phyloP scores from a whole-genome alignment of 92 coral and sea anemone species.

The Diadumene lineata region DNA sequence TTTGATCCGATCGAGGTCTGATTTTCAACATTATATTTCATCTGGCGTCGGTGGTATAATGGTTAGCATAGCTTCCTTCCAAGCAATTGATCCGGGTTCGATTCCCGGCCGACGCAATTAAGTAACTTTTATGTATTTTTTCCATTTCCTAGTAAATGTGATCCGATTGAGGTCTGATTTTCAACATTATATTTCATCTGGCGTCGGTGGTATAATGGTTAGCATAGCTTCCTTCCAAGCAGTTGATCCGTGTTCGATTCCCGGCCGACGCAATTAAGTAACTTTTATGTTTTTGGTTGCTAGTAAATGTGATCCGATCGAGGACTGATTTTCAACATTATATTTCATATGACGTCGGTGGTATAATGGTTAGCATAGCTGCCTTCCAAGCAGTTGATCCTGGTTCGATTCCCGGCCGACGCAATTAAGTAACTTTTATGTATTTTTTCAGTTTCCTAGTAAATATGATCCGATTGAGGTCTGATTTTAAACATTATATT shows the following conservation, averaged over 20 bases:
- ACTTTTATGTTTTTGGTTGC: neutral
- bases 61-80: conserved; percentile 98
- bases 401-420: conserved; percentile 29
- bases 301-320: neutral
- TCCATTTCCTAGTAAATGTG: neutral
- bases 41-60: conserved; percentile 93
- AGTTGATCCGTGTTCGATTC: conserved; percentile 53
- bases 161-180: neutral
- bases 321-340: neutral
- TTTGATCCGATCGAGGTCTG: neutral
- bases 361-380: conserved; percentile 96
- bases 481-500: neutral
- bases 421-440: neutral
- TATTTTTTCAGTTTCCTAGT: neutral
- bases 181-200: too few relatives aligned
- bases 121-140: neutral
- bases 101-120: conserved; percentile 16
- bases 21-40: neutral
- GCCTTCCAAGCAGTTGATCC: conserved; percentile 96
- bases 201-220: conserved; percentile 99
- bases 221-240: conserved; percentile 99
- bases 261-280: neutral
- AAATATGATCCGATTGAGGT: neutral
- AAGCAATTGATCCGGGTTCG: conserved; percentile 74
- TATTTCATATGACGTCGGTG: conserved; percentile 66